Evolutionary conservation across 2,113 vertebrate species (phyloP), one percentile per base, ranked within the genome.

Genomic region (Trematocara macrostoma): DNA sequence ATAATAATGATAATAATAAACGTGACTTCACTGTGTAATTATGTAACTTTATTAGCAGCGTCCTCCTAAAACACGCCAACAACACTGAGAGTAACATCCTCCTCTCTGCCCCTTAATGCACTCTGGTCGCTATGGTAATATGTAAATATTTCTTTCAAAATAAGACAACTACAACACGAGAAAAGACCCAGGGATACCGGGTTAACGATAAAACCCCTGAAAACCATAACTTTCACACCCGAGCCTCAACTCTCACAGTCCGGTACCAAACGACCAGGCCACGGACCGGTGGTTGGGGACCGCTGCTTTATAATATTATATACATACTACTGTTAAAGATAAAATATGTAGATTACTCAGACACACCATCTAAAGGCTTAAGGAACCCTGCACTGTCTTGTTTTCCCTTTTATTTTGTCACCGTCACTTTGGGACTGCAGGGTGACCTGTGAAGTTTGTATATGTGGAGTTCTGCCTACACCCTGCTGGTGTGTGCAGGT

Each of bases 201-300:
- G 55, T 29, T 57, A 29, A 29, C 1, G 1, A 57, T 57, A 5
- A 57, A 57, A 29, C 26, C 26, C 26, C 26, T 29, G 26, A 4
- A 29, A 29, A 2, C 8, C 26, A 31, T 2, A 0, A 57, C 4
- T 5, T 16, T 31, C 26, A 31, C 14, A 57, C 55, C 26, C 0
- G 4, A 31, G 0, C 55, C 55, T 31, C 56, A 57, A 9, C 26
- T 31, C 0, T 57, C 2, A 16, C 53, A 0, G 23, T 56, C 11
- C 11, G 6, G 6, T 26, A 56, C 7, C 53, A 56, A 14, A 26
- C 7, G 1, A 56, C 53, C 53, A 26, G 23, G 11, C 23, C 53
- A 26, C 1, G 1, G 55, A 15, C 3, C 7, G 12, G 55, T 3
- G 55, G 12, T 57, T 57, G 26, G 55, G 26, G 55, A 0, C 26